A percentile compares a stretch with the other conserved stretches of the same genome.
These are phyloP conservation scores for Toxostoma redivivum DNA, from an alignment of 2,113 vertebrate species.

Conservation along the genomic window DNA sequence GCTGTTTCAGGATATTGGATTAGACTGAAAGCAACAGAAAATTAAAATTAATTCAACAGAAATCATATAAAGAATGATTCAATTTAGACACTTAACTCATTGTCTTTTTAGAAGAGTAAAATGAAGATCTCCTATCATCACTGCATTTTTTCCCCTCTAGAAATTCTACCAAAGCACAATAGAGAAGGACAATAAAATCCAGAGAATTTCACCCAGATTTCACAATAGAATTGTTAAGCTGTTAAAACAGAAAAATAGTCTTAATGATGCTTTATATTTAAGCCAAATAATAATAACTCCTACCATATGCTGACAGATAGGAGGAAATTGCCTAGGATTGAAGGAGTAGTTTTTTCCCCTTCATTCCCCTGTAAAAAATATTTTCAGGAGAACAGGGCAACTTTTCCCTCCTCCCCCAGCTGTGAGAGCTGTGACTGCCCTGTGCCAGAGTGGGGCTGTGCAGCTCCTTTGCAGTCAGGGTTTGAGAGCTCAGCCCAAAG, in stretches of 20 bases:
- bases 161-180: conserved; percentile 6
- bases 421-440: neutral
- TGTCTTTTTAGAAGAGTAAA: conserved; percentile 7
- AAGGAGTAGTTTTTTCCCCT: neutral
- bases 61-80: neutral
- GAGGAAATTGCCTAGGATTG: neutral
- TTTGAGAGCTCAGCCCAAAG: neutral
- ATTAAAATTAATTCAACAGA: neutral
- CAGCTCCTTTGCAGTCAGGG: neutral
- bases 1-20: conserved; percentile 16
- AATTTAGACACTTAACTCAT: neutral
- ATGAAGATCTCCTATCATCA: neutral
- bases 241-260: conserved; percentile 34
- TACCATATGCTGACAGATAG: conserved; percentile 22
- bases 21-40: neutral
- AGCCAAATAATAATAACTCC: conserved; percentile 11
- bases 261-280: neutral
- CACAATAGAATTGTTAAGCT: conserved; percentile 34
- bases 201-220: conserved; percentile 32
- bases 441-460: neutral
- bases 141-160: conserved; percentile 6
- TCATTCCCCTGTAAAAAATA: neutral
- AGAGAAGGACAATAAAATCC: conserved; percentile 31
- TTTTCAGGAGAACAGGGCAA: neutral
- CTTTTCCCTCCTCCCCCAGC: neutral